These are phyloP conservation scores for Phylloscopus trochiloides DNA, from an alignment of 2,113 vertebrate species.

Conservation along the genomic window DNA sequence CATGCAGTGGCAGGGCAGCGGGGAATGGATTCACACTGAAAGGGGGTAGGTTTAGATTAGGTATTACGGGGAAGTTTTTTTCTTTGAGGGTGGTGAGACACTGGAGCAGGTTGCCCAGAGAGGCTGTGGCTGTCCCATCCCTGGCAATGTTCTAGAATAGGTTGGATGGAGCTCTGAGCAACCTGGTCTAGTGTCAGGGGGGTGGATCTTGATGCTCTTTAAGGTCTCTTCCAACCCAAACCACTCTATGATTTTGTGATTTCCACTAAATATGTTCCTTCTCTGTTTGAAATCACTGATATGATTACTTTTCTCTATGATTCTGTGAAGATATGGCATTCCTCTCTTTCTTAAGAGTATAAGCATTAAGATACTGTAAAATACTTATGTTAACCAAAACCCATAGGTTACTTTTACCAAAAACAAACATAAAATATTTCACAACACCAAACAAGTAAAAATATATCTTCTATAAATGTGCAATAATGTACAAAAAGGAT, in stretches of 20 bases:
- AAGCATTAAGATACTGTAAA: constrained; percentile 2
- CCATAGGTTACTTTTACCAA: background rate
- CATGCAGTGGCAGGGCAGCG: background rate
- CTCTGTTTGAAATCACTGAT: background rate
- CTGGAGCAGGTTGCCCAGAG: background rate
- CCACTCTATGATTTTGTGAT: background rate
- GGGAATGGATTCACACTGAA: background rate
- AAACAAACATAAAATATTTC: background rate
- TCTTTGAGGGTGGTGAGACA: background rate
- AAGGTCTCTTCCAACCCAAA: background rate
- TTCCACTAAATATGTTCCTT: background rate
- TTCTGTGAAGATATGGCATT: background rate
- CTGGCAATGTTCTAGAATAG: background rate
- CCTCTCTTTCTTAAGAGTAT: background rate
- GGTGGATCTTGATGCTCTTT: background rate
- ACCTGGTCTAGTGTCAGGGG: background rate
- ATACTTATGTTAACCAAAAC: background rate
- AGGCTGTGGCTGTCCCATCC: background rate
- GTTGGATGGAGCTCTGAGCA: background rate
- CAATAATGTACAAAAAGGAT: constrained; percentile 15
- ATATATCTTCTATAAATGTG: background rate
- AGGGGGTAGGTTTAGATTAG: background rate
- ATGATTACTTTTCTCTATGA: background rate
- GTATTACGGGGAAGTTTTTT: background rate
- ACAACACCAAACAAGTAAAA: background rate